Base-by-base conservation (phyloP, 2,888 invertebrate species). In the Agrotis clavis region DNA sequence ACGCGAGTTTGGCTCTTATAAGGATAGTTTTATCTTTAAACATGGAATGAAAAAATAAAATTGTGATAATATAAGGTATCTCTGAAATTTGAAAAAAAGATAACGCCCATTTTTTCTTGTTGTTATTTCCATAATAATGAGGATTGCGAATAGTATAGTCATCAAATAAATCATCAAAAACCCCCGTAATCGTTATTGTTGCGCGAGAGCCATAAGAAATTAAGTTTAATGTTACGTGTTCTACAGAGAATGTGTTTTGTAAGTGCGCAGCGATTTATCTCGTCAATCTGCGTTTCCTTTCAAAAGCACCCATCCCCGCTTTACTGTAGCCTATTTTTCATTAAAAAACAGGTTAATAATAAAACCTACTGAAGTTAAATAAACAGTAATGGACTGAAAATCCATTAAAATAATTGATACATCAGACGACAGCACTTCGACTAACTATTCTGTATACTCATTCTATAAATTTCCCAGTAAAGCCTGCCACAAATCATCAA, bases 401-500 rank as follows among this genome's bases (percentile, higher is more conserved):
- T 18, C 41, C 48, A 16, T 21, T 19, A 19, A 57, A 67, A 41
- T 51, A 45, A 65, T 45, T 16, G 25, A 57, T 18, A 25, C 21
- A n/a, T 67, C 67, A 48, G 19, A 18, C 35, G 35, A 35, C 35
- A 35, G 16, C 19, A 18, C 35, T 53, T 67, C 47, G 47, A 65
- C 19, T 30, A 2, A 53, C 21, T 53, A 60, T 53, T 73, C 60
- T 14, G 19, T 74, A 25, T 19, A 48, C 5, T 51, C n/a, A 51
- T 41, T 73, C 47, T 41, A 48, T 48, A 59, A 53, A 54, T 47
- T 25, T 74, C 19, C 51, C 67, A 51, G 25, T 53, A 65, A 54
- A 9, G 35, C 14, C 50, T 62, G 66, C 45, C 25, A 21, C 21
- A 56, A 73, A 70, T 61, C 65, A 63, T 73, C 68, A 82, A 84